These are phyloP conservation scores for Machimus atricapillus DNA, from an alignment of 2,888 invertebrate genomes.

Conservation along the genomic window DNA sequence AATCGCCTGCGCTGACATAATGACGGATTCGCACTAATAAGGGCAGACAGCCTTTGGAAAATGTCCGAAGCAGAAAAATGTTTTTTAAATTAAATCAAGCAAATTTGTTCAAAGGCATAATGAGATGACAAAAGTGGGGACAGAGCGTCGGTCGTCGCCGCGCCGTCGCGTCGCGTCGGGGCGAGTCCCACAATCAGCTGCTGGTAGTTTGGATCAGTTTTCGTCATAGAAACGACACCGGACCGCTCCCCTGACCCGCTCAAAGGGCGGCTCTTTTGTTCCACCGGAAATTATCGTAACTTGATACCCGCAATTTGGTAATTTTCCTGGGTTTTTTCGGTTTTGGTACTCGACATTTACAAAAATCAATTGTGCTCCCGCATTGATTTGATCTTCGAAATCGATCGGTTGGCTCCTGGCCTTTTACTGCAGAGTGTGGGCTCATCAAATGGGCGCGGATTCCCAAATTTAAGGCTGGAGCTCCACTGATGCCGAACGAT, in stretches of 20 bases:
- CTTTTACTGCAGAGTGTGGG: not conserved
- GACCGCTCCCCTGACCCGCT: not conserved
- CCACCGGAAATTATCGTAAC: conserved; percentile 8
- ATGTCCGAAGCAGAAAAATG: not conserved
- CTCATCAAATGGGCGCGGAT: not conserved
- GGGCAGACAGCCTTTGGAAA: not conserved
- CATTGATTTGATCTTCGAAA: not conserved
- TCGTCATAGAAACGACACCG: not conserved
- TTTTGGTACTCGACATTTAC: not conserved
- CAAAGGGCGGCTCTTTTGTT: not conserved
- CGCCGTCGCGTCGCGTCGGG: not conserved
- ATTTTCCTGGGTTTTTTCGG: not conserved
- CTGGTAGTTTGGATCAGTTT: not conserved
- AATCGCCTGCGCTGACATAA: not conserved
- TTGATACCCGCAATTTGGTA: not conserved
- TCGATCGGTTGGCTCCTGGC: not conserved
- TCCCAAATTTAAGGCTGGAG: not conserved
- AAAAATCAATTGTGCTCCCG: not conserved
- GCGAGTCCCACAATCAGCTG: not conserved
- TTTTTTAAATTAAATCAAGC: not conserved
- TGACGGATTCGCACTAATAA: not conserved
- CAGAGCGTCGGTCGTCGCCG: not conserved
- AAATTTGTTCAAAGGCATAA: not conserved
- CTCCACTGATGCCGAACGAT: not conserved
- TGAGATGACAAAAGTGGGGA: not conserved